Conservation (phyloP, 1,140 invertebrate species). For the Tetranychus urticae region DNA sequence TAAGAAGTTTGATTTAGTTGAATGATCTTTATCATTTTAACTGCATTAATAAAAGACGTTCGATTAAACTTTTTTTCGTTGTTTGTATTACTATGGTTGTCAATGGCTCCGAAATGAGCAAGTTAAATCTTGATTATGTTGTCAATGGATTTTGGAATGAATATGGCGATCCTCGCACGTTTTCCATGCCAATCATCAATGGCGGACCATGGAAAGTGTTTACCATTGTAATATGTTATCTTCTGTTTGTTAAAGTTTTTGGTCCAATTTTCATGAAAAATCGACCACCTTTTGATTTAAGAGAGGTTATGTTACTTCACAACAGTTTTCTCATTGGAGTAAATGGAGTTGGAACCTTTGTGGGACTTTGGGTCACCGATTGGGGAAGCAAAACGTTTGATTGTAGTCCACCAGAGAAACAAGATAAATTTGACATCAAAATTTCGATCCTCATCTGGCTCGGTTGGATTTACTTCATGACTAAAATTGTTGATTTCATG, state of each 20-base stretch:
- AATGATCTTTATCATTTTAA: too few species aligned
- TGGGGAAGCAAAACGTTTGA: not conserved
- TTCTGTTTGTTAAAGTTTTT: conserved; percentile 11
- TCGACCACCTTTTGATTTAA: conserved; percentile 21
- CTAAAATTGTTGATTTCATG: conserved; percentile 23
- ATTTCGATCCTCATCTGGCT: not conserved
- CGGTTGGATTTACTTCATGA: conserved; percentile 24
- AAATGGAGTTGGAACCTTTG: not conserved
- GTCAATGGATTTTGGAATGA: not conserved
- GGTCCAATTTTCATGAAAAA: conserved; percentile 23
- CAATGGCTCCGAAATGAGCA: not conserved
- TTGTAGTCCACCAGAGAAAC: not conserved
- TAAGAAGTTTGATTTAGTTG: too few species aligned
- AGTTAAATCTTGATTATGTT: not conserved
- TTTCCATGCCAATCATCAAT: not conserved
- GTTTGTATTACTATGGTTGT: too few species aligned
- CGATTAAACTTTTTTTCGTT: too few species aligned
- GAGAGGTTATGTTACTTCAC: conserved; percentile 19
- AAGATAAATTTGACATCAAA: not conserved
- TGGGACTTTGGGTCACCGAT: not conserved
- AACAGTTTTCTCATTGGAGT: conserved; percentile 13
- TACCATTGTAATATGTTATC: conserved; percentile 10
- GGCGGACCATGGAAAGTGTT: conserved; percentile 54
- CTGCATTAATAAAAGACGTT: too few species aligned
- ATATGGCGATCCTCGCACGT: not conserved